Evolutionary conservation across 2,113 vertebrate genomes (phyloP).

Genomic region (Microcebus murinus): DNA sequence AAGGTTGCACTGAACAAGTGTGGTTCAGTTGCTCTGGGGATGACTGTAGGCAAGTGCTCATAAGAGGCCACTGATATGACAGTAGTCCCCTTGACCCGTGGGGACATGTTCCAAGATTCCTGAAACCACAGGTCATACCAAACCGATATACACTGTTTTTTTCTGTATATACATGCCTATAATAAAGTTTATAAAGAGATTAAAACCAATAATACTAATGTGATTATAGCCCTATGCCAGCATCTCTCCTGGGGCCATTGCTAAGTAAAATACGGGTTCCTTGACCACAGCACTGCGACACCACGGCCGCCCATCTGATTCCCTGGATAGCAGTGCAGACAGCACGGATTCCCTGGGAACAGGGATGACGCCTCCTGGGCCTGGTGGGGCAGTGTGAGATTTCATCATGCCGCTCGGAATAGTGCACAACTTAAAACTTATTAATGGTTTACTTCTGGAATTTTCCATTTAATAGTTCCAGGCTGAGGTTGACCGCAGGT

Average conservation of each 20-base stretch:
- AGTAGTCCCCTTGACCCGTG: no score
- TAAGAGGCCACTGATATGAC: no score
- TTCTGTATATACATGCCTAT: background rate
- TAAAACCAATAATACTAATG: no score
- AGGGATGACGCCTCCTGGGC: background rate
- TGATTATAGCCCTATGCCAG: no score
- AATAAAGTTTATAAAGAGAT: background rate
- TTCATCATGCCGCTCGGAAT: background rate
- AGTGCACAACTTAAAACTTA: background rate
- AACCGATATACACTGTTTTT: background rate
- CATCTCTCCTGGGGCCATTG: no score
- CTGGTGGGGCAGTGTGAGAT: background rate
- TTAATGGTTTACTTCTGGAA: background rate
- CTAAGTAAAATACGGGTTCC: no score
- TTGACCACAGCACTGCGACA: no score
- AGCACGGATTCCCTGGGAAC: no score
- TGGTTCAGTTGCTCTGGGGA: background rate
- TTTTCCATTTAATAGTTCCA: background rate
- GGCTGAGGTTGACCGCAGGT: background rate
- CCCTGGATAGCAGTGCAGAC: no score
- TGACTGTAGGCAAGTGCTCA: background rate
- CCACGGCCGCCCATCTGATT: background rate
- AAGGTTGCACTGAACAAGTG: background rate
- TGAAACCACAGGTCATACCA: background rate
- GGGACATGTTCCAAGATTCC: no score